Percentiles rank a stretch among this genome's conserved stretches.
These are phyloP conservation scores for Rhagoletis zephyria DNA, from an alignment of 1,140 invertebrate genomes.

Conservation along the genomic window DNA sequence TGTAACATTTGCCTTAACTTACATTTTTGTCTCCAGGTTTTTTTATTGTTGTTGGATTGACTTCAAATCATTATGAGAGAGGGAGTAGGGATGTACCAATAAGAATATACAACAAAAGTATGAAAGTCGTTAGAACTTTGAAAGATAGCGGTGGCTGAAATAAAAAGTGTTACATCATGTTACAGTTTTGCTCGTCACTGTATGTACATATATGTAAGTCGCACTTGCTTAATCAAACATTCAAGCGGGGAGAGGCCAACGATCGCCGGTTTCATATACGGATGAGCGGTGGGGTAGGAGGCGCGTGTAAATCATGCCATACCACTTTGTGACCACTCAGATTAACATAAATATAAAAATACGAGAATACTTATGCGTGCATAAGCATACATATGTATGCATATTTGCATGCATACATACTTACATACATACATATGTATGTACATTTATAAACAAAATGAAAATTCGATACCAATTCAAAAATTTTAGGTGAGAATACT, in stretches of 20 bases:
- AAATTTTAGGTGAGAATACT: slow-evolving; percentile 22
- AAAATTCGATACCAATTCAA: slow-evolving; percentile 24
- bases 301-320: slow-evolving; percentile 19
- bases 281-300: background rate
- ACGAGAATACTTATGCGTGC: background rate
- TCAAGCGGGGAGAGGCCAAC: slow-evolving; percentile 14
- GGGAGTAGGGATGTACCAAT: no score
- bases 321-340: slow-evolving; percentile 23
- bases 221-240: slow-evolving; percentile 24
- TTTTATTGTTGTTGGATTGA: no score
- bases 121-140: no score
- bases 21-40: no score
- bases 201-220: background rate
- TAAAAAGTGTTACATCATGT: no score
- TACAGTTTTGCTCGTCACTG: no score
- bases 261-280: background rate
- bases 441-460: background rate
- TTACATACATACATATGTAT: background rate
- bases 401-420: background rate
- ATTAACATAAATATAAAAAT: slow-evolving; percentile 2
- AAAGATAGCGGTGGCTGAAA: no score
- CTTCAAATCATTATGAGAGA: no score
- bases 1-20: no score
- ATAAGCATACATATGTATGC: background rate
- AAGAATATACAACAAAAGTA: no score